Evolutionary conservation across 2,888 invertebrate genomes (phyloP), one percentile per base, ranked within the genome.

Genomic region (Heliconius hortense): DNA sequence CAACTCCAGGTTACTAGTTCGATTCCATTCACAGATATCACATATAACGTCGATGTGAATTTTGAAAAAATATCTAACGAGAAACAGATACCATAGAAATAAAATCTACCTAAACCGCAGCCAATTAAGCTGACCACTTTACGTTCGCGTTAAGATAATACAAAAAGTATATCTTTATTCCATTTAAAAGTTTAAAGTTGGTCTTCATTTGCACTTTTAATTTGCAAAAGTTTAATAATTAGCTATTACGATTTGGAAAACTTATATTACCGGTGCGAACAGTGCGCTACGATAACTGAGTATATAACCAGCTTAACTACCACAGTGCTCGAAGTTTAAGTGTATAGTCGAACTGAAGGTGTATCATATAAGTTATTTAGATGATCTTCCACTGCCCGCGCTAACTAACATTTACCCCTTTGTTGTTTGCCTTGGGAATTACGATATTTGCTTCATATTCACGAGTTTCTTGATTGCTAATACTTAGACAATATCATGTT

Each of bases 361-460:
- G 60, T 59, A 71, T 59, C 60, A 71, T 71, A 71, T 71, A 71
- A 71, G 71, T 71, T 71, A 71, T 71, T 71, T 60, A 71, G 71
- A 71, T 71, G 68, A 69, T 69, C 68, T 69, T 26, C 39, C 60
- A 39, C 60, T 71, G 60, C 71, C 39, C 60, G 71, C 26, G 39
- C 71, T 71, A 71, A 71, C 71, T 71, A 71, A 71, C 71, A 71
- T 60, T 60, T 71, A 59, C 71, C 71, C 39, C 71, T 60, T 60
- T 60, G 71, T 71, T 71, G 59, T 5, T 60, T 59, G 60, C 35
- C 39, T 1, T 26, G 70, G 59, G 70, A 60, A 71, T 71, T 60
- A 60, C 24, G 26, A 71, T 71, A 71, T 60, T 71, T 60, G 70
- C 59, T 71, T 59, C 31, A 71, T 71, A 71, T 71, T 71, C 70